Evolutionary conservation across 2,888 invertebrate species (phyloP).

Genomic region (Acanthosepion lycidas): DNA sequence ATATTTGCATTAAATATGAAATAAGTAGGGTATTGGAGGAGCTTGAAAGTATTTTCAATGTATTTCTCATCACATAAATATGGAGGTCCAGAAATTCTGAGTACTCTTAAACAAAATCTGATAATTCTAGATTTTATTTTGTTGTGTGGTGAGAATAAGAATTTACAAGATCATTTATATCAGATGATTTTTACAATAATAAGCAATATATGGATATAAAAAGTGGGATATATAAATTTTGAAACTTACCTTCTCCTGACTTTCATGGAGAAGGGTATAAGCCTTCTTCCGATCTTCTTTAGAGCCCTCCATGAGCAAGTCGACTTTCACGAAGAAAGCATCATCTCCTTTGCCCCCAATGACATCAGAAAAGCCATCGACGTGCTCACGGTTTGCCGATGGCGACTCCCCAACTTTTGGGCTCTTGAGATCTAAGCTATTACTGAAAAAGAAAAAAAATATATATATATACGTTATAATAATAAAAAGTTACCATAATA

Average conservation of each 20-base stretch:
- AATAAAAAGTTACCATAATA: neutral
- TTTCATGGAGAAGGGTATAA: constrained; percentile 67
- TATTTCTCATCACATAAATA: too few species aligned
- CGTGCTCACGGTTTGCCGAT: constrained; percentile 36
- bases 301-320: constrained; percentile 72
- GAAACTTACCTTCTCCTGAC: constrained; percentile 66
- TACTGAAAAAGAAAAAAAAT: neutral
- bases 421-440: constrained; percentile 1
- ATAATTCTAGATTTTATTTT: too few species aligned
- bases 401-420: constrained; percentile 41
- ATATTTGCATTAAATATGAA: too few species aligned
- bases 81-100: too few species aligned
- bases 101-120: too few species aligned
- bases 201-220: neutral
- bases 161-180: too few species aligned
- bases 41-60: too few species aligned
- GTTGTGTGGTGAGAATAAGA: too few species aligned
- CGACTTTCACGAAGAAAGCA: constrained; percentile 66
- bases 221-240: neutral
- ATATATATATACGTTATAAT: neutral
- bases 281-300: constrained; percentile 71
- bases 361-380: constrained; percentile 37
- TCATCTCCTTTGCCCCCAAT: constrained; percentile 47
- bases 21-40: too few species aligned
- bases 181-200: too few species aligned